These are phyloP conservation scores for Cotesia typhae DNA, from an alignment of 1,140 invertebrate genomes.

Conservation along the genomic window DNA sequence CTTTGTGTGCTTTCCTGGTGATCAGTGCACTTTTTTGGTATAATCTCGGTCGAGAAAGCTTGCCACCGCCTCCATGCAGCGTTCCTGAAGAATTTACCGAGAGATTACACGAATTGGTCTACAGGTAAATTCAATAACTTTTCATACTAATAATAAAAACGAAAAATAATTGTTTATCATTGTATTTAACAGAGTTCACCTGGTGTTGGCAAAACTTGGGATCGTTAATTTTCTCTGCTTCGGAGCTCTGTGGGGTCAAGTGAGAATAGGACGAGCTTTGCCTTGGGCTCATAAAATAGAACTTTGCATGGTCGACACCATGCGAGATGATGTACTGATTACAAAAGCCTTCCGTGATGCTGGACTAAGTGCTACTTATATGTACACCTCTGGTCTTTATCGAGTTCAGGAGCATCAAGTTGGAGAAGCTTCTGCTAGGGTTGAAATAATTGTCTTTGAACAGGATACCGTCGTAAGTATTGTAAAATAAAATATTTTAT, in stretches of 20 bases:
- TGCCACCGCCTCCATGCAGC: constrained; percentile 51
- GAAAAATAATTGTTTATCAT: neutral
- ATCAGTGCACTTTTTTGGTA: constrained; percentile 54
- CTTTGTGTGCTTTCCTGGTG: constrained; percentile 47
- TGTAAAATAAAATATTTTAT: neutral
- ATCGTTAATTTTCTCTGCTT: constrained; percentile 60
- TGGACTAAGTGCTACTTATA: constrained; percentile 52
- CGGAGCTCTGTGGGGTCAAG: constrained; percentile 59
- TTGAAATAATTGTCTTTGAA: constrained; percentile 54
- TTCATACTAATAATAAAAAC: neutral
- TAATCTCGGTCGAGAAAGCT: constrained; percentile 50
- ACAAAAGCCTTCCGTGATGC: constrained; percentile 55
- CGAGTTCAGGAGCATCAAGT: constrained; percentile 53
- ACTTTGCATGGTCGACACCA: constrained; percentile 54
- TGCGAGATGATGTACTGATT: constrained; percentile 55
- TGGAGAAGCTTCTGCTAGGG: constrained; percentile 50
- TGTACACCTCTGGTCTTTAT: constrained; percentile 54
- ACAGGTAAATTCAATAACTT: constrained; percentile 43
- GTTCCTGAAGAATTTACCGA: constrained; percentile 56
- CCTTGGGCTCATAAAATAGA: constrained; percentile 59
- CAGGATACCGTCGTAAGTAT: constrained; percentile 52
- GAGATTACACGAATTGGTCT: constrained; percentile 52
- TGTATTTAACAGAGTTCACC: constrained; percentile 48
- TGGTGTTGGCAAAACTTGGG: constrained; percentile 52
- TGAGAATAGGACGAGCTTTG: constrained; percentile 54